Base-by-base conservation (phyloP, 2,113 vertebrate species). In the Ranitomeya imitator region DNA sequence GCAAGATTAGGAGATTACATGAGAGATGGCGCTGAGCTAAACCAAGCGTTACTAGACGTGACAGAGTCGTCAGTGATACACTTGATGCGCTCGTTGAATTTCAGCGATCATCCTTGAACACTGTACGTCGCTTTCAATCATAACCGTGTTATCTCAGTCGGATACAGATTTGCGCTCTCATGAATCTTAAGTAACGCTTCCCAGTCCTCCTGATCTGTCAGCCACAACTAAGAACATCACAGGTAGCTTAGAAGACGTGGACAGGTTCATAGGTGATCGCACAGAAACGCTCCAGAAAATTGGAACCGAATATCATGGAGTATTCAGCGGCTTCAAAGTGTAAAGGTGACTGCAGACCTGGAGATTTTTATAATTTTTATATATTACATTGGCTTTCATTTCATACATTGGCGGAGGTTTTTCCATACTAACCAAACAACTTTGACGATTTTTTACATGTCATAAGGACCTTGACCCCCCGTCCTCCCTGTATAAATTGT, bases 81-180 rank as follows among this genome's bases (percentile, higher is more conserved):
- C 82, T 71, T 84, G 63, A 69, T 84, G 8, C 65, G 15, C 71
- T 55, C 82, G 31, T 55, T 55, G 82, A 71, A 71, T 84, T 84
- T 71, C 51, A 71, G n/a, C 65, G 55, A 67, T 84, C 61, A 83
- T 83, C 82, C 65, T 55, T 55, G 51, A 84, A 15, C 37, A 45
- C 37, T 45, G 37, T 54, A 52, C 15, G 26, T 69, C 5, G 65
- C 61, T 51, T 52, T 67, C 37, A 67, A 23, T 83, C 61, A 83
- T 23, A 54, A 61, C 81, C 61, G 4, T 69, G 51, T 71, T 84
- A 84, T 84, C 82, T 54, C 63, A 54, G 23, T 67, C 82, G 55
- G 82, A 84, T 84, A 69, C 65, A 84, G 63, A 84, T 84, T 84
- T 84, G 63, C 51, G 81, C 82, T 71, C n/a, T 69, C 60, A 13